Base-by-base conservation (phyloP, 2,113 vertebrate genomes). In the Planiliza haematocheilus region DNA sequence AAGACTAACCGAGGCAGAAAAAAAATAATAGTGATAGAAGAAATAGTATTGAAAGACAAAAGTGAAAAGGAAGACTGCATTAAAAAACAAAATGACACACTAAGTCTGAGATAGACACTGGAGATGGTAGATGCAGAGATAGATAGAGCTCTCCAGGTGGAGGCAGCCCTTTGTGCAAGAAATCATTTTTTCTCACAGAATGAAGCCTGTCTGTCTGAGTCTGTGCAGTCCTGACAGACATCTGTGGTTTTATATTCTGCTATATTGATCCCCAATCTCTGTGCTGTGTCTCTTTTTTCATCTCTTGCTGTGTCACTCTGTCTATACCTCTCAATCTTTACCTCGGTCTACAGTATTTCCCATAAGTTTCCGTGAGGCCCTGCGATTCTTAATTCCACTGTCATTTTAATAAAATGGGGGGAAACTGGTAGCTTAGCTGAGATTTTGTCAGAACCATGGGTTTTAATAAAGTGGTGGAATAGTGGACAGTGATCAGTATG, bases 221-320 rank as follows among this genome's bases (percentile, higher is more conserved):
- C 24, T 70, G 60, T 41, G 17, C 42, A 49, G 45, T 37, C 39
- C 59, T 18, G 75, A 70, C 73, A 86, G 39, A 59, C 50, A n/a
- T 71, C 64, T 45, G 10, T 52, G 69, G 50, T 51, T 74, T 69
- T 72, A 81, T 65, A 77, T 75, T 83, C 79, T 42, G 69, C 63
- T 13, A 1, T 62, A 83, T 79, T 56, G 77, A 85, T 79, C 83
- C 37, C 18, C 65, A 74, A 60, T 78, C 41, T 51, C 77, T 53
- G 46, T 20, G 24, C 49, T 55, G 37, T 8, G 13, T 60, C 3
- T n/a, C 52, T 55, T 14, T 43, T 68, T 72, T 67, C 49, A 45
- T 49, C 41, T 70, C 51, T 65, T 30, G 24, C 24, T 34, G 20
- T 66, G 36, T 64, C 16, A 11, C 21, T 52, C 34, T 16, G 11